phyloP scores from a whole-genome alignment of 2,888 invertebrate genomes.

The Keiferia lycopersicella region DNA sequence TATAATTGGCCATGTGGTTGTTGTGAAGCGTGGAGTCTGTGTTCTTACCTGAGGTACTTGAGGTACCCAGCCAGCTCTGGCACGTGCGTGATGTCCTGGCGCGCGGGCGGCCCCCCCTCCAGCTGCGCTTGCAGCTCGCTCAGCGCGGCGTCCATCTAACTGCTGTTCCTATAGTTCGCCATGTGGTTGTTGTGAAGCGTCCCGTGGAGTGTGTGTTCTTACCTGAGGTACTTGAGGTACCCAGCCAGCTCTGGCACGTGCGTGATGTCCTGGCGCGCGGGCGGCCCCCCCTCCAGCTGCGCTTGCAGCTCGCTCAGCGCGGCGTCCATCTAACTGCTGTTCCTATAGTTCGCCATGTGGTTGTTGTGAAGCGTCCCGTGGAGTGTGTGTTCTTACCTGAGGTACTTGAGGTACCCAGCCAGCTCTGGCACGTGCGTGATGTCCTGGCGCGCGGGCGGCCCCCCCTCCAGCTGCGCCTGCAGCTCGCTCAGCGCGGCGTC shows the following conservation, averaged over 20 bases:
- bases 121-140: conserved; percentile 95
- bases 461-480: conserved; percentile 95
- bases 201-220: background rate
- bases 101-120: conserved; percentile 85
- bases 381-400: conserved; percentile 67
- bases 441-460: conserved; percentile 83
- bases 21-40: too few relatives aligned
- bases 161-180: conserved; percentile 61
- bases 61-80: conserved; percentile 96
- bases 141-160: conserved; percentile 98
- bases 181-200: too few relatives aligned
- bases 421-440: conserved; percentile 98
- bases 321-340: conserved; percentile 98
- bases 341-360: background rate
- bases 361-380: too few relatives aligned
- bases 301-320: conserved; percentile 96
- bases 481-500: conserved; percentile 96
- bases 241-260: conserved; percentile 97
- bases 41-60: conserved; percentile 87
- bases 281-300: conserved; percentile 90
- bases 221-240: conserved; percentile 90
- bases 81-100: conserved; percentile 94
- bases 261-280: conserved; percentile 89
- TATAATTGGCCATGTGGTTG: too few relatives aligned
- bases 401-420: conserved; percentile 94